These are phyloP conservation scores for Neotoma lepida DNA, from an alignment of 2,113 vertebrate genomes.

Conservation along the genomic window DNA sequence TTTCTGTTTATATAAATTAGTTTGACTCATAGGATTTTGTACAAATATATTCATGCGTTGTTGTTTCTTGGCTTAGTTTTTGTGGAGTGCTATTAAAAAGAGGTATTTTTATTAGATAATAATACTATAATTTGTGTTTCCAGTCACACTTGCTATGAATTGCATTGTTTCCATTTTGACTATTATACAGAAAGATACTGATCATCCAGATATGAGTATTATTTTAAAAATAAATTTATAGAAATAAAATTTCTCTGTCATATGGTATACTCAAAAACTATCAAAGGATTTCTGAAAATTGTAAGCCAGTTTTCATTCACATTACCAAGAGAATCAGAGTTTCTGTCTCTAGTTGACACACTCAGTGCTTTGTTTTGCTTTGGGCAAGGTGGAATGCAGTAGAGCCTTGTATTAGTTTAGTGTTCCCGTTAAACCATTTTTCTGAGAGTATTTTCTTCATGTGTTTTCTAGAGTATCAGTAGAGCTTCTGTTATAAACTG, in stretches of 20 bases:
- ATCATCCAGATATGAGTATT: background rate
- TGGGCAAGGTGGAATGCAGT: background rate
- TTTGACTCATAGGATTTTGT: background rate
- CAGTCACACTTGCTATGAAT: background rate
- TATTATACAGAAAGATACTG: background rate
- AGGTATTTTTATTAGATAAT: background rate
- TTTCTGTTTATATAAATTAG: background rate
- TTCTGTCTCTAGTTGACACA: background rate
- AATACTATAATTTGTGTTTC: background rate
- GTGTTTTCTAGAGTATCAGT: background rate
- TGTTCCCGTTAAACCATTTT: background rate
- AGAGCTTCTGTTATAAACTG: background rate
- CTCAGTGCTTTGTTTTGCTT: background rate
- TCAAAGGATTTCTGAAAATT: background rate
- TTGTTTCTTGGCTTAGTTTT: background rate
- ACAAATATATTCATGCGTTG: background rate
- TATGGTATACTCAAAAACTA: background rate
- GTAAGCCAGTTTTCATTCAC: background rate
- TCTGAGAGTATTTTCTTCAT: background rate
- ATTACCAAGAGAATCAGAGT: background rate
- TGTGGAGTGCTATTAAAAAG: background rate
- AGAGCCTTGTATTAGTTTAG: background rate
- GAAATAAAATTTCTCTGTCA: background rate
- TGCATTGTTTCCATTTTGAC: background rate
- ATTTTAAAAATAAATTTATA: background rate